Evolutionary conservation across 2,113 vertebrate species (phyloP), one percentile per base, ranked within the genome.

Genomic region (Perognathus longimembris): DNA sequence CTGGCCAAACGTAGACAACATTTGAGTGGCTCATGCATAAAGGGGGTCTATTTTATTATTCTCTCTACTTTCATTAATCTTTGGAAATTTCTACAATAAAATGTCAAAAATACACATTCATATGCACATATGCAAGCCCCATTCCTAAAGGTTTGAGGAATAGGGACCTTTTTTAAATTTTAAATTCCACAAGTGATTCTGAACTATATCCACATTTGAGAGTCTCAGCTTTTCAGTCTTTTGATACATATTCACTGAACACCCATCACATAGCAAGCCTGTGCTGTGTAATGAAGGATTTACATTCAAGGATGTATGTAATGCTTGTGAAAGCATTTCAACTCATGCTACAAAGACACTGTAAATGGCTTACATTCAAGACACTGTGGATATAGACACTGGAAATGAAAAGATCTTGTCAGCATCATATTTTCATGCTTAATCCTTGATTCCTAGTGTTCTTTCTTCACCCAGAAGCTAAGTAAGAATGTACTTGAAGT

Each of bases 181-280:
- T 57, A 66, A 70, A 32, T 36, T 79, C 59, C 17, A 74, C 24
- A 78, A 64, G 9, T 69, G n/a, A 63, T 77, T 80, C 57, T 78
- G n/a, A 92, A 26, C 7, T 85, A 90, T 0, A 50, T 2, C 1
- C 28, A 20, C n/a, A 54, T 69, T 78, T 88, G 22, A 88, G 32
- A 90, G 77, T 67, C 74, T 73, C 14, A 83, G 76, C 11, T 91
- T 86, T 88, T 74, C 34, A 66, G 78, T 95, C 66, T 26, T 82
- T 57, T 77, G 78, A 83, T 69, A 88, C 74, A 71, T 73, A 70
- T 22, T 93, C 90, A 75, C 50, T 59, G 32, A 91, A 20, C 3
- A 71, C 14, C 17, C 64, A 83, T 21, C 42, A 79, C 7, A 82
- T 20, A 73, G 45, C 20, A 64, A 57, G 28, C 32, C 69, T 59